Evolutionary conservation across 1,140 invertebrate genomes (phyloP).

Genomic region (Popillia japonica): DNA sequence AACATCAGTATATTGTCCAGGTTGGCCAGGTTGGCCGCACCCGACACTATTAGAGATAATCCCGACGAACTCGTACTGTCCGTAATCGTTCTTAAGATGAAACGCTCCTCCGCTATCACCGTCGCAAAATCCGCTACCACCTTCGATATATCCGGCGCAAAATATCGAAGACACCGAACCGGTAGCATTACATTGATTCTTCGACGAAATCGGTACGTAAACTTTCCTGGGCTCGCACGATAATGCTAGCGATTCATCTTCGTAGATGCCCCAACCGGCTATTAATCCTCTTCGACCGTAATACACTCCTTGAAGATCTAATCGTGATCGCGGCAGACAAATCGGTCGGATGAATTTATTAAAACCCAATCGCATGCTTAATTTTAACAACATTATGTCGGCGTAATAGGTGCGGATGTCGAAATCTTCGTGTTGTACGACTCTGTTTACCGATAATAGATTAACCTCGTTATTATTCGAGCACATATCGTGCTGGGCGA

Average conservation of each 20-base stretch:
- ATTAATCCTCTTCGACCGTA: background rate
- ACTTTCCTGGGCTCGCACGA: constrained; percentile 23
- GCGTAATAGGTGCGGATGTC: constrained; percentile 21
- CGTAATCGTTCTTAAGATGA: background rate
- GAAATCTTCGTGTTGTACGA: constrained; percentile 21
- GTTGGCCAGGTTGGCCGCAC: background rate
- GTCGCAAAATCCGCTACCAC: constrained; percentile 17
- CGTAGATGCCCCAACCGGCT: constrained; percentile 11
- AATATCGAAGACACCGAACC: background rate
- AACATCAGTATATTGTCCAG: constrained; percentile 14
- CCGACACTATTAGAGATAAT: constrained; percentile 17
- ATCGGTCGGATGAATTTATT: background rate
- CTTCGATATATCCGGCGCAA: constrained; percentile 31
- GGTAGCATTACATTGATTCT: background rate
- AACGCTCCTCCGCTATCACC: constrained; percentile 23
- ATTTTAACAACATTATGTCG: constrained; percentile 34
- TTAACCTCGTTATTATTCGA: constrained; percentile 10
- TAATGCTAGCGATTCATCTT: background rate
- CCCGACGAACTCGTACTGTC: constrained; percentile 9
- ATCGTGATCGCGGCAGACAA: constrained; percentile 26
- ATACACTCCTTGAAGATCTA: background rate
- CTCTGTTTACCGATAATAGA: background rate
- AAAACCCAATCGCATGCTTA: constrained; percentile 23
- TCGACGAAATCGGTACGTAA: background rate
- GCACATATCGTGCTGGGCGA: constrained; percentile 33